Percentiles rank a stretch among this genome's conserved stretches.
Evolutionary conservation across 2,113 vertebrate genomes (phyloP).

Genomic region (Prinia subflava): DNA sequence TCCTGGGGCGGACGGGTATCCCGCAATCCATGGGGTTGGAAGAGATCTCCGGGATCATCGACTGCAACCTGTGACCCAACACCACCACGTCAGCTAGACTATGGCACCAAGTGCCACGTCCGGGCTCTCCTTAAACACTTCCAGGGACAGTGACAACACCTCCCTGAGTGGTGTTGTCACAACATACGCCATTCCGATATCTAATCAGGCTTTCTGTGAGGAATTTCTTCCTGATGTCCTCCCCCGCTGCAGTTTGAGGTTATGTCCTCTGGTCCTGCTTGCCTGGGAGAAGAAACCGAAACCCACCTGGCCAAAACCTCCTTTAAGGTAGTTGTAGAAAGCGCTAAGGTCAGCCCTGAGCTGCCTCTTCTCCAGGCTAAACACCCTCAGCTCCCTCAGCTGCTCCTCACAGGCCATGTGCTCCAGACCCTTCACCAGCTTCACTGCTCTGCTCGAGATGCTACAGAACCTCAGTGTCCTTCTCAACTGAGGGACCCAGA

Average conservation of each 20-base stretch:
- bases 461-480: not conserved
- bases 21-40: rapidly evolving
- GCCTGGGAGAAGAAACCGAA: not conserved
- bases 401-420: not conserved
- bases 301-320: not conserved
- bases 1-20: rapidly evolving
- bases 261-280: not conserved
- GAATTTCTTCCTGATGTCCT: not conserved
- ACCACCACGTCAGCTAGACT: not conserved
- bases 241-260: not conserved
- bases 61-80: not conserved
- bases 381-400: not conserved
- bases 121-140: not conserved
- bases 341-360: rapidly evolving
- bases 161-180: too few relatives aligned
- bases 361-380: not conserved
- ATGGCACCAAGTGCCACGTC: not conserved
- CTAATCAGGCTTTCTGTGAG: not conserved
- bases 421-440: not conserved
- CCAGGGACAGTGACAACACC: not conserved
- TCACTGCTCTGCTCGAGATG: rapidly evolving
- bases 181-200: not conserved
- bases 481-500: not conserved
- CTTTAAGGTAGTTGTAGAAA: too few relatives aligned
- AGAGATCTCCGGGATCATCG: rapidly evolving